phyloP scores from a whole-genome alignment of 1,140 invertebrate species.

The Aphelenchoides avenae region DNA sequence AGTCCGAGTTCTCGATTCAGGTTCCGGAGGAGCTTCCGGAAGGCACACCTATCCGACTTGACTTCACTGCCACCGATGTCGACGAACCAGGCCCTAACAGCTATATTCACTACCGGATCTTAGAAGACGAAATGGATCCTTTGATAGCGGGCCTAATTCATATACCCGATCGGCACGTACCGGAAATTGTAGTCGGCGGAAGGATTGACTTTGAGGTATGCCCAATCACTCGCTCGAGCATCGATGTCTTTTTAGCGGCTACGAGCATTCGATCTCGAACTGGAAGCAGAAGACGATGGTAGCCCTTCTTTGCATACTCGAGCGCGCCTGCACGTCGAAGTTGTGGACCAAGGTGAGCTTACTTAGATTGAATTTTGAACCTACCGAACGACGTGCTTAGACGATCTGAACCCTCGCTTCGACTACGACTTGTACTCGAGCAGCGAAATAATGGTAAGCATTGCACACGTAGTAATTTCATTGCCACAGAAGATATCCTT shows the following conservation, averaged over 20 bases:
- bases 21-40: constrained; percentile 77
- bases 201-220: constrained; percentile 48
- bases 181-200: constrained; percentile 31
- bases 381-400: no score
- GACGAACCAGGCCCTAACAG: constrained; percentile 91
- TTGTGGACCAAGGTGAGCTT: no score
- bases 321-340: constrained; percentile 36
- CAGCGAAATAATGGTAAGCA: constrained; percentile 27
- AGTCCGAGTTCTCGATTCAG: constrained; percentile 79
- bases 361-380: no score
- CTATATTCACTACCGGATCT: constrained; percentile 73
- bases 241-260: no score
- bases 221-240: no score
- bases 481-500: no score
- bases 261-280: constrained; percentile 33
- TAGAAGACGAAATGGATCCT: constrained; percentile 20
- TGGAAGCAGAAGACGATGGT: constrained; percentile 48
- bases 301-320: constrained; percentile 22
- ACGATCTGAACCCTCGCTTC: constrained; percentile 46
- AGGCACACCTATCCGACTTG: constrained; percentile 74
- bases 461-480: no score
- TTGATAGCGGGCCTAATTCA: constrained; percentile 32
- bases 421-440: constrained; percentile 26
- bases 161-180: constrained; percentile 41
- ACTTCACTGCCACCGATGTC: constrained; percentile 77